Evolutionary conservation across 2,113 vertebrate genomes (phyloP).

Genomic region (Tachysurus vachellii): DNA sequence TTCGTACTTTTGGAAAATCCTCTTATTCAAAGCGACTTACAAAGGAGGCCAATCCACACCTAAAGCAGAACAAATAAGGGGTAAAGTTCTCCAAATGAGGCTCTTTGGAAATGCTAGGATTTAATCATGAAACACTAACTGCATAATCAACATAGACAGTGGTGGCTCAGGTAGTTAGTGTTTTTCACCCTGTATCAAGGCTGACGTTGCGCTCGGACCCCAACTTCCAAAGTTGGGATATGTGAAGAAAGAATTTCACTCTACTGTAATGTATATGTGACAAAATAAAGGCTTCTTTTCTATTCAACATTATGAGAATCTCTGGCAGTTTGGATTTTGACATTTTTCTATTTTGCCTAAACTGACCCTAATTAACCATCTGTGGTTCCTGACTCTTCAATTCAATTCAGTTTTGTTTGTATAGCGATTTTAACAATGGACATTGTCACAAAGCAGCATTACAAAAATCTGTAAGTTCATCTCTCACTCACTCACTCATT

Average conservation of each 20-base stretch:
- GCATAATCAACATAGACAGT: not conserved
- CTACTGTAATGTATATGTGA: too few species aligned
- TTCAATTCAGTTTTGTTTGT: too few species aligned
- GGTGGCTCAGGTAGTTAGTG: too few species aligned
- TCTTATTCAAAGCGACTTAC: not conserved
- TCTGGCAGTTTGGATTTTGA: not conserved
- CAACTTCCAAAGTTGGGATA: too few species aligned
- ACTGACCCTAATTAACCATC: not conserved
- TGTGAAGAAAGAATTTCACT: too few species aligned
- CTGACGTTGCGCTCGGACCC: too few species aligned
- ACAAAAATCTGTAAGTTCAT: too few species aligned
- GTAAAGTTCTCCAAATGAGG: not conserved
- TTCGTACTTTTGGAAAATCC: constrained; percentile 13
- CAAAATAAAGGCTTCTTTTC: too few species aligned
- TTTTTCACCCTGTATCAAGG: too few species aligned
- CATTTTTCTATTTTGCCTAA: not conserved
- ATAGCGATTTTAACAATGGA: too few species aligned
- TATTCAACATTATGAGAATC: not conserved
- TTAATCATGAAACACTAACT: not conserved
- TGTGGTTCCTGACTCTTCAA: not conserved
- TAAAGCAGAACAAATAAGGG: not conserved
- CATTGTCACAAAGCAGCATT: too few species aligned
- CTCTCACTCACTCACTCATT: too few species aligned
- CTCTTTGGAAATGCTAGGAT: not conserved
- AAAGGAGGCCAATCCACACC: not conserved